Percentiles rank a stretch among this genome's conserved stretches.
Conservation (phyloP, 2,113 vertebrate species). For the Menidia beryllina region DNA sequence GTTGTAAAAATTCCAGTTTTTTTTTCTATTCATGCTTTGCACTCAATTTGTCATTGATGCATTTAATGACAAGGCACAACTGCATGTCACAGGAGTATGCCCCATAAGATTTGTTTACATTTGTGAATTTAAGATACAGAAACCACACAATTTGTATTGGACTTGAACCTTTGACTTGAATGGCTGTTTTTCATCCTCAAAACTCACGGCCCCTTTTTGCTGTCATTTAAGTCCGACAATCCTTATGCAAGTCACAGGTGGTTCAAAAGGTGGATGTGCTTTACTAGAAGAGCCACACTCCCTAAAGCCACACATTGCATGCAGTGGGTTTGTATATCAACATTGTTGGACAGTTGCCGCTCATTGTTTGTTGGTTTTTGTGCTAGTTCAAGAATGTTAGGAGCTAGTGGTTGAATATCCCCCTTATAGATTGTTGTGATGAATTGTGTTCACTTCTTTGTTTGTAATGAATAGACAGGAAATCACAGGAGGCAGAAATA, state of each 20-base stretch:
- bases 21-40: not conserved
- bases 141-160: not conserved
- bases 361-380: too few species aligned
- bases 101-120: not conserved
- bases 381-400: too few species aligned
- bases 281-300: slow-evolving; percentile 30
- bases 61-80: not conserved
- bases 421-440: too few species aligned
- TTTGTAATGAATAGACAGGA: not conserved
- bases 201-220: slow-evolving; percentile 16
- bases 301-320: slow-evolving; percentile 1
- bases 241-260: slow-evolving; percentile 34
- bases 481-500: not conserved
- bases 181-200: not conserved
- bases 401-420: too few species aligned
- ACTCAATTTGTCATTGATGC: not conserved
- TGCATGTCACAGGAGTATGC: not conserved
- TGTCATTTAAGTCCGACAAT: slow-evolving; percentile 28
- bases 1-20: not conserved
- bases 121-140: slow-evolving; percentile 23
- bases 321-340: too few species aligned
- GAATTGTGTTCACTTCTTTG: too few species aligned
- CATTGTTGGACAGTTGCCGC: too few species aligned
- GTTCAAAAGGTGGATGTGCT: slow-evolving; percentile 39
- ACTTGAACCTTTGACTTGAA: slow-evolving; percentile 25